A percentile compares a stretch with the other conserved stretches of the same genome.
Evolutionary conservation across 2,888 invertebrate species (phyloP).

Genomic region (Caprella mutica): DNA sequence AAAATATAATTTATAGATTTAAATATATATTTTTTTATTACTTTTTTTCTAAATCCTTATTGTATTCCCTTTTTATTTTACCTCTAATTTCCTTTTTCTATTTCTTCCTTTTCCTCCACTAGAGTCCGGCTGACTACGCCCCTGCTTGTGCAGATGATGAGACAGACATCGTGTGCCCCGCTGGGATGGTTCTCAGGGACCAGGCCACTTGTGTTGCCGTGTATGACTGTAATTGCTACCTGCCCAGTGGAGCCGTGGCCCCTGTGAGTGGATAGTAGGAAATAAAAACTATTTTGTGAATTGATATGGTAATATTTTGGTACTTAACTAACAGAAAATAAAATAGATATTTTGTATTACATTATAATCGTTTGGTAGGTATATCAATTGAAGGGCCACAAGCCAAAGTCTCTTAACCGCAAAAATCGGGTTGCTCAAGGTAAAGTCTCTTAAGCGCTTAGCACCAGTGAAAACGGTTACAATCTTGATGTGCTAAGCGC

Average conservation of each 20-base stretch:
- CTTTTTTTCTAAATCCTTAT: neutral
- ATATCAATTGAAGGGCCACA: no score
- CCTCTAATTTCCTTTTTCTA: neutral
- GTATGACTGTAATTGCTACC: constrained; percentile 63
- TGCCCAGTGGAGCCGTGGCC: constrained; percentile 47
- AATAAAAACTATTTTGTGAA: no score
- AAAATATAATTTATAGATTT: neutral
- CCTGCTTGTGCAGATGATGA: constrained; percentile 44
- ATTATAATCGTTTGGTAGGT: no score
- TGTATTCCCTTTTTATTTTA: neutral
- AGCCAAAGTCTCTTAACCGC: no score
- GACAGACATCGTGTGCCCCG: constrained; percentile 60
- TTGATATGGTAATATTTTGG: no score
- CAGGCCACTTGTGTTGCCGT: constrained; percentile 57
- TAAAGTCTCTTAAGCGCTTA: no score
- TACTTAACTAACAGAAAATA: no score
- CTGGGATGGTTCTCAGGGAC: constrained; percentile 58
- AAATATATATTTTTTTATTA: neutral
- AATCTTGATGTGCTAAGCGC: no score
- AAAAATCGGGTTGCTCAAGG: no score
- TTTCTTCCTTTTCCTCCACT: neutral
- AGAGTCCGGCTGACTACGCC: constrained; percentile 39
- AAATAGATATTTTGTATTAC: no score
- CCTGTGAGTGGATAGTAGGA: no score
- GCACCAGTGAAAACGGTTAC: no score